A percentile compares a stretch with the other conserved stretches of the same genome.
Evolutionary conservation across 2,113 vertebrate genomes (phyloP).

Genomic region (Oncorhynchus nerka): DNA sequence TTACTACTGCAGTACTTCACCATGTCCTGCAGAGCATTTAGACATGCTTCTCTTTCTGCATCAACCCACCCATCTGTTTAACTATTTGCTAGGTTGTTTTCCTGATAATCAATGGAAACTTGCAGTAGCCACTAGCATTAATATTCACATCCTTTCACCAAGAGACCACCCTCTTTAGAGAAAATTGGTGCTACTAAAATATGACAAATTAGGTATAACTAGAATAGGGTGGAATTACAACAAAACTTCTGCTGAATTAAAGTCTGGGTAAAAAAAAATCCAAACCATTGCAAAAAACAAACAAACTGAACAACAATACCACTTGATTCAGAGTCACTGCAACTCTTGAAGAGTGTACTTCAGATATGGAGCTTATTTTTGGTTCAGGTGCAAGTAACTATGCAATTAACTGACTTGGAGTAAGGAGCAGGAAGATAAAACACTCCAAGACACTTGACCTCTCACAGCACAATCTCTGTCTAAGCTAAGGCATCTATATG

Average conservation of each 20-base stretch:
- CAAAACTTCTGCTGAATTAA: not conserved
- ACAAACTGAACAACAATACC: slow-evolving; percentile 1
- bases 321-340: slow-evolving; percentile 4
- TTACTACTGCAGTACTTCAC: slow-evolving; percentile 22
- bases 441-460: slow-evolving; percentile 21
- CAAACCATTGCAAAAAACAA: slow-evolving; percentile 39
- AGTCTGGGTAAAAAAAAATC: not conserved
- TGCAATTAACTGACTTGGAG: not conserved
- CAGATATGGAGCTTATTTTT: slow-evolving; percentile 34
- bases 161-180: not conserved
- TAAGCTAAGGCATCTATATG: slow-evolving; percentile 22
- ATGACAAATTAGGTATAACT: too few relatives aligned
- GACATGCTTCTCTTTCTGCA: not conserved
- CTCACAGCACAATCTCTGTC: slow-evolving; percentile 19
- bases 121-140: not conserved
- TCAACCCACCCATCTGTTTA: not conserved
- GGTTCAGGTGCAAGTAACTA: slow-evolving; percentile 12
- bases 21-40: not conserved
- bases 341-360: slow-evolving; percentile 25
- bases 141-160: not conserved
- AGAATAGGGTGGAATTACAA: not conserved
- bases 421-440: not conserved
- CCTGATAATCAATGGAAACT: not conserved
- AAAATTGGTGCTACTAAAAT: too few relatives aligned
- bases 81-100: not conserved